Evolutionary conservation across 2,888 invertebrate genomes (phyloP), one percentile per base, ranked within the genome.

Genomic region (Leptinotarsa tumamoca): DNA sequence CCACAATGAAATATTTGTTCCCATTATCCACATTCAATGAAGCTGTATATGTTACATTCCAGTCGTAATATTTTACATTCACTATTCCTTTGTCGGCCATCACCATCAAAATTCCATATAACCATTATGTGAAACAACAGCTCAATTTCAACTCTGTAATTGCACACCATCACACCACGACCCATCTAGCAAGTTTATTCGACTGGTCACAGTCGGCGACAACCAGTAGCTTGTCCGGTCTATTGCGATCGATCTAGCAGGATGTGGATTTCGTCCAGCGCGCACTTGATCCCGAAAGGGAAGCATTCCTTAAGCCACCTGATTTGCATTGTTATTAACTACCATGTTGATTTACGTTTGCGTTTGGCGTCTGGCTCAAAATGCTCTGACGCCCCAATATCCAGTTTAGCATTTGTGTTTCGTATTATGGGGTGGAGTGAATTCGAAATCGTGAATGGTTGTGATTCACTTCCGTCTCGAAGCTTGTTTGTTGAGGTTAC

Each of bases 311-410:
- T 84, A 84, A 84, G 82, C 82, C 83, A 82, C 83, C 85, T 85
- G 84, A 87, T 87, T 87, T 87, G 86, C 87, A 87, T 87, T 85
- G 86, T 87, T 86, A 87, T 87, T 86, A 86, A 86, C 84, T 84
- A 84, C 78, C 76, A 75, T 79, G 79, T 80, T 83, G 85, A 85
- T 86, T 85, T 85, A 85, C 84, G 82, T 76, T 76, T 78, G 80
- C 73, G 78, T 79, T 80, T 79, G 67, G 71, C 67, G 63, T 70
- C 67, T 69, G 52, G 67, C 73, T 33, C 73, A 68, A 75, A 76
- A 71, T 70, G 71, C 67, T 63, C 56, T 74, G 54, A 70, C 73
- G 67, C 72, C 58, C 67, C 58, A 66, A 75, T 78, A 79, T 79
- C 78, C 70, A 77, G 71, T 75, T 79, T 77, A 69, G 73, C 73